Percentiles rank a stretch among this genome's conserved stretches.
Conservation (phyloP, 1,140 invertebrate species). For the Trichogramma pretiosum region DNA sequence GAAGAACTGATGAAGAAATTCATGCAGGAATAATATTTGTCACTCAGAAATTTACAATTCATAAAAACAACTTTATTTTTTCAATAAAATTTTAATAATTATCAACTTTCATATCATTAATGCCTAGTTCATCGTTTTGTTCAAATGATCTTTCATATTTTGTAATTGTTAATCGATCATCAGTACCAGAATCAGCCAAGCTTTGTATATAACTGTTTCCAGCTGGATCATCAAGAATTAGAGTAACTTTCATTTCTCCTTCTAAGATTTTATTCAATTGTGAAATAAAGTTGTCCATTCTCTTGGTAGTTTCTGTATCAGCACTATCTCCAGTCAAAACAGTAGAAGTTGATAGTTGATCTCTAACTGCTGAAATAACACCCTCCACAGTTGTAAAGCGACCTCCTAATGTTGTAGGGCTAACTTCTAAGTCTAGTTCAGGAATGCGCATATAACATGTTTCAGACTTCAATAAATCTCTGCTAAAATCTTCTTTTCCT, state of each 20-base stretch:
- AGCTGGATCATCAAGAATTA: slow-evolving; percentile 90
- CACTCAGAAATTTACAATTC: slow-evolving; percentile 1
- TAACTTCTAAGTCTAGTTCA: slow-evolving; percentile 82
- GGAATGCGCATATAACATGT: slow-evolving; percentile 83
- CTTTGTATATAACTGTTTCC: slow-evolving; percentile 96
- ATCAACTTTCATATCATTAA: slow-evolving; percentile 96
- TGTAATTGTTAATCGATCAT: slow-evolving; percentile 64
- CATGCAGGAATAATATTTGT: too few species aligned
- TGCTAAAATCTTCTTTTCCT: slow-evolving; percentile 68
- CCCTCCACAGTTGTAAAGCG: slow-evolving; percentile 95
- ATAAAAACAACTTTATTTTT: not conserved
- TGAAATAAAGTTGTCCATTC: slow-evolving; percentile 56
- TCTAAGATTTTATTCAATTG: slow-evolving; percentile 64
- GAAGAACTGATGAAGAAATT: too few species aligned
- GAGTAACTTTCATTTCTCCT: slow-evolving; percentile 55
- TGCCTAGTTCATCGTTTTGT: slow-evolving; percentile 90
- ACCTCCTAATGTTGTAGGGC: slow-evolving; percentile 76
- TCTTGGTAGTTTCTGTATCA: slow-evolving; percentile 45
- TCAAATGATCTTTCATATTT: slow-evolving; percentile 79
- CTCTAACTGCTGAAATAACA: slow-evolving; percentile 57
- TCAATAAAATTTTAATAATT: slow-evolving; percentile 49
- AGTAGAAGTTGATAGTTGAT: slow-evolving; percentile 63
- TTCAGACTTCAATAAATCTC: slow-evolving; percentile 95
- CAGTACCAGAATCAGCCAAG: slow-evolving; percentile 62
- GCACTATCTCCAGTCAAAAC: slow-evolving; percentile 65